phyloP scores from a whole-genome alignment of 1,140 invertebrate genomes.

The Nymphalis io region DNA sequence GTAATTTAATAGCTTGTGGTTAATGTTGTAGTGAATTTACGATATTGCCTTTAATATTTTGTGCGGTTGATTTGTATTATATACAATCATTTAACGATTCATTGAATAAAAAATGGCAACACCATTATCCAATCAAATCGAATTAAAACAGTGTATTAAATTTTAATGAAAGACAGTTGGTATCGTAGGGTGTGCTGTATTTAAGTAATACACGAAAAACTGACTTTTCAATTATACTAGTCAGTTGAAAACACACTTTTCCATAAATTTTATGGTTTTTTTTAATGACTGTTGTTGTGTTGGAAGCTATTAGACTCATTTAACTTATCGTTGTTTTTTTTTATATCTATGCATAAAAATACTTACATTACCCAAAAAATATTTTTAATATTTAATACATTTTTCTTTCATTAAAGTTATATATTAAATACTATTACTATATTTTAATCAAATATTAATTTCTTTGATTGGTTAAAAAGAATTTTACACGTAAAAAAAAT shows the following conservation, averaged over 20 bases:
- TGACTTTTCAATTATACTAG: background rate
- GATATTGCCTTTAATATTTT: background rate
- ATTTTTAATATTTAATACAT: too few species aligned
- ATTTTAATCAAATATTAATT: too few species aligned
- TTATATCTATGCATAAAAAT: too few species aligned
- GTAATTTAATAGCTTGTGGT: background rate
- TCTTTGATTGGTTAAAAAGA: too few species aligned
- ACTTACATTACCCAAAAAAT: too few species aligned
- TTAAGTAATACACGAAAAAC: slow-evolving; percentile 5
- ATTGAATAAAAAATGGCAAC: slow-evolving; percentile 1
- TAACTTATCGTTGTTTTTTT: too few species aligned
- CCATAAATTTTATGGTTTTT: slow-evolving; percentile 8
- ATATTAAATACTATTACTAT: too few species aligned
- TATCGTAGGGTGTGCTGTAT: slow-evolving; percentile 9
- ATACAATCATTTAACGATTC: background rate
- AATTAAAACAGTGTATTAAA: slow-evolving; percentile 3
- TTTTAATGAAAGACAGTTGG: slow-evolving; percentile 12
- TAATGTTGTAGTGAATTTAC: background rate
- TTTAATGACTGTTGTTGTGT: too few species aligned
- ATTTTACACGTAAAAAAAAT: too few species aligned
- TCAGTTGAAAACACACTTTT: background rate
- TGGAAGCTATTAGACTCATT: too few species aligned
- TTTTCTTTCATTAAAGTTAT: too few species aligned
- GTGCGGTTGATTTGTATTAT: background rate
- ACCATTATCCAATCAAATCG: background rate